Percentiles rank a stretch among this genome's conserved stretches.
Evolutionary conservation across 2,113 vertebrate genomes (phyloP).

Genomic region (Phrynocephalus versicolor): DNA sequence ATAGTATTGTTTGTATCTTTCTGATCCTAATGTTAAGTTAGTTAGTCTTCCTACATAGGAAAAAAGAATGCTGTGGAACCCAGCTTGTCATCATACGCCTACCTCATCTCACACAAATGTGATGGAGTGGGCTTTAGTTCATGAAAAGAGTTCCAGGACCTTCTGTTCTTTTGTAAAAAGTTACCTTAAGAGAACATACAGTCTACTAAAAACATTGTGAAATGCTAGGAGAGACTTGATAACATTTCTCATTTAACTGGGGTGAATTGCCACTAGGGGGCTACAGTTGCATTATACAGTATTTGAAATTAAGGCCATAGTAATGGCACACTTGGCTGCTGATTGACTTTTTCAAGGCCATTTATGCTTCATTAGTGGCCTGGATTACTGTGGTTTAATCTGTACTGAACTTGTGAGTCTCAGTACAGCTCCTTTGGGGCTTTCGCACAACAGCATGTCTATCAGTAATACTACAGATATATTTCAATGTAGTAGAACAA

Average conservation of each 20-base stretch:
- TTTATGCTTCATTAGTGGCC: background rate
- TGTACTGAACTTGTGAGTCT: slow-evolving; percentile 9
- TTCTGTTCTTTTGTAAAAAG: background rate
- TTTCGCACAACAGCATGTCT: background rate
- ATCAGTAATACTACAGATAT: background rate
- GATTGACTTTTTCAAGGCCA: background rate
- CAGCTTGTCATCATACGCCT: background rate
- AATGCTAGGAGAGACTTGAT: background rate
- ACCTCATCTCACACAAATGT: background rate
- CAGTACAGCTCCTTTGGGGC: background rate
- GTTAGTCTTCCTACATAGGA: background rate
- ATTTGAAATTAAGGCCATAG: background rate
- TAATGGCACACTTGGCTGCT: background rate
- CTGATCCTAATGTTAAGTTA: background rate
- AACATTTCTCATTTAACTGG: background rate
- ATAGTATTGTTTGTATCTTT: background rate
- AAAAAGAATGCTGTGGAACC: background rate
- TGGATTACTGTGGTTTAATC: background rate
- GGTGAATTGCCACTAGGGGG: slow-evolving; percentile 28
- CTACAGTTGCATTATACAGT: slow-evolving; percentile 25
- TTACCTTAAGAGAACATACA: background rate
- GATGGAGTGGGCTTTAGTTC: background rate
- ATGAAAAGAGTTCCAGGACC: background rate
- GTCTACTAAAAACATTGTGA: background rate
- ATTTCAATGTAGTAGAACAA: background rate